phyloP scores from a whole-genome alignment of 2,113 vertebrate genomes.

The Psammodynastes pulverulentus region DNA sequence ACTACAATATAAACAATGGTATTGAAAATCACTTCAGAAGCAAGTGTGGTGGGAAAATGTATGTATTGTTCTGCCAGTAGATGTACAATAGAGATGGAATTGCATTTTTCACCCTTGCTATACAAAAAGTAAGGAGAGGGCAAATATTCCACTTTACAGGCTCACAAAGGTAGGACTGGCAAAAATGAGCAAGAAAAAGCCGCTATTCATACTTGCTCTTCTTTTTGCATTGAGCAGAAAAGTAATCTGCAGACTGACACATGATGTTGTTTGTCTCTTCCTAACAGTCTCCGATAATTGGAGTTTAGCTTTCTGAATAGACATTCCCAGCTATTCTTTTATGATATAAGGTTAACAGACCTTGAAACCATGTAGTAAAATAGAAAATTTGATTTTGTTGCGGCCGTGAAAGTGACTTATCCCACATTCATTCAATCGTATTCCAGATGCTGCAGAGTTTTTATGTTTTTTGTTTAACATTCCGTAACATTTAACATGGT shows the following conservation, averaged over 20 bases:
- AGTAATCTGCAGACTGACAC: not conserved
- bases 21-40: not conserved
- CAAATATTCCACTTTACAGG: not conserved
- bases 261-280: not conserved
- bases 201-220: not conserved
- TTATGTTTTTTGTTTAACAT: not conserved
- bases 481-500: not conserved
- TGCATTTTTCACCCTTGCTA: not conserved
- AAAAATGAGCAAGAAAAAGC: not conserved
- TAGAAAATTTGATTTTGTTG: not conserved
- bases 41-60: not conserved
- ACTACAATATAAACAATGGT: not conserved
- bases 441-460: not conserved
- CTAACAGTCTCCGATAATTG: not conserved
- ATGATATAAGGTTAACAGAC: not conserved
- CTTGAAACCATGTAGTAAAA: not conserved
- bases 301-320: not conserved
- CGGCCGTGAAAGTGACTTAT: not conserved
- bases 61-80: not conserved
- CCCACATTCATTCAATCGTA: not conserved
- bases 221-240: not conserved
- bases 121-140: not conserved
- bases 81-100: not conserved
- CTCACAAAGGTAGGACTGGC: not conserved
- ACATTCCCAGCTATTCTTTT: not conserved